phyloP scores from a whole-genome alignment of 2,888 invertebrate species.

The Megaustenia siamemsis region DNA sequence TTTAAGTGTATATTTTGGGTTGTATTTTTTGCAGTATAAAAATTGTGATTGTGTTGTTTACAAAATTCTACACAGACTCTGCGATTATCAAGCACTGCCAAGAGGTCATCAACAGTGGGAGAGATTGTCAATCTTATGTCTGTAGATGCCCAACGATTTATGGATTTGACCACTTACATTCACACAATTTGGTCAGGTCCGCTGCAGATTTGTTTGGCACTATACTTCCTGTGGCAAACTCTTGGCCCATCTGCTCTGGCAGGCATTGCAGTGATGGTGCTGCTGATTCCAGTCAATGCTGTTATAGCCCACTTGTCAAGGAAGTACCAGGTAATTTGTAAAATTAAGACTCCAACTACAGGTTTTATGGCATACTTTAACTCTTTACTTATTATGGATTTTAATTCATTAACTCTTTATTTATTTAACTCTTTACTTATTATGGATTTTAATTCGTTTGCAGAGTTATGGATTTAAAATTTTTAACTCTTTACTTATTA shows the following conservation, averaged over 20 bases:
- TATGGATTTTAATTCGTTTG: too few relatives aligned
- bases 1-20: too few relatives aligned
- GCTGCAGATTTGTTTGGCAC: constrained; percentile 90
- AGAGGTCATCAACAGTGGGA: constrained; percentile 81
- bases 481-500: too few relatives aligned
- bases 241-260: constrained; percentile 91
- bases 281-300: constrained; percentile 85
- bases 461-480: too few relatives aligned
- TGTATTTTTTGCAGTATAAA: too few relatives aligned
- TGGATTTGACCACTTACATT: constrained; percentile 78
- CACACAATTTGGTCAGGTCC: constrained; percentile 82
- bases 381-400: too few relatives aligned
- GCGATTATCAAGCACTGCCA: constrained; percentile 79
- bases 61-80: constrained; percentile 77
- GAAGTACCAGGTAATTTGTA: constrained; percentile 74
- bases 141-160: constrained; percentile 80
- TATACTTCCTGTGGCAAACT: constrained; percentile 84
- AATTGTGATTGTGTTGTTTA: too few relatives aligned
- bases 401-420: too few relatives aligned
- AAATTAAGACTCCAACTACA: too few relatives aligned
- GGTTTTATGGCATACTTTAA: too few relatives aligned
- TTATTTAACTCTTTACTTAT: too few relatives aligned
- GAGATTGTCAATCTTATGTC: constrained; percentile 83
- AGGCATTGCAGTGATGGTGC: constrained; percentile 95
- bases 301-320: constrained; percentile 76